Percentiles rank a stretch among this genome's conserved stretches.
These are phyloP conservation scores for Porites lutea DNA, from an alignment of 64 coral and sea anemone genomes.

Conservation along the genomic window DNA sequence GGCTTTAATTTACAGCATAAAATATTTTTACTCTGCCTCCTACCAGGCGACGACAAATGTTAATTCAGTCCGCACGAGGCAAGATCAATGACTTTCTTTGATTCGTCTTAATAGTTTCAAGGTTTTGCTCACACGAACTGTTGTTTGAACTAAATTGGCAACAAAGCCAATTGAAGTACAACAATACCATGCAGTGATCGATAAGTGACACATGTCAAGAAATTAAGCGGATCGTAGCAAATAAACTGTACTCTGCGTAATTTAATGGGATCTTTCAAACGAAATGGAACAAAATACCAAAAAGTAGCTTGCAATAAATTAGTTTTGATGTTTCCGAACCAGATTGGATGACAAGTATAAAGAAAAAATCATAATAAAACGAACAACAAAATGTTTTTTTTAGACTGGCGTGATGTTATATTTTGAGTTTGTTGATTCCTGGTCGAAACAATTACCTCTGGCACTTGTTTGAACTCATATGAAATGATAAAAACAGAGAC, in stretches of 20 bases:
- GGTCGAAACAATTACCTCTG: background rate
- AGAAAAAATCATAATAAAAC: background rate
- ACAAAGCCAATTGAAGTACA: slow-evolving; percentile 28
- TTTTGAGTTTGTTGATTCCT: background rate
- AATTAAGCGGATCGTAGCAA: slow-evolving; percentile 49
- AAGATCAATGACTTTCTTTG: background rate
- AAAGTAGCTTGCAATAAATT: background rate
- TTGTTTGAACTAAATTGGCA: background rate
- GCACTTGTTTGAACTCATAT: background rate
- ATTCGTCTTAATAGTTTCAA: background rate
- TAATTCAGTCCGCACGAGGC: background rate
- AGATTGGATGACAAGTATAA: background rate
- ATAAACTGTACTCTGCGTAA: slow-evolving; percentile 20
- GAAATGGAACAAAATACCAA: background rate
- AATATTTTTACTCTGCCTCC: slow-evolving; percentile 1
- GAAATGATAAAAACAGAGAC: slow-evolving; percentile 1
- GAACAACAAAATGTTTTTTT: too few species aligned
- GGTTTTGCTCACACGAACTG: background rate
- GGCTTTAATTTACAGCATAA: background rate
- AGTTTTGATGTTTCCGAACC: background rate
- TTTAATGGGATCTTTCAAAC: background rate
- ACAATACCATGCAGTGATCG: slow-evolving; percentile 31
- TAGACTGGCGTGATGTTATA: background rate
- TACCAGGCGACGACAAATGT: background rate
- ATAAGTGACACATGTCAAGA: slow-evolving; percentile 46